Evolutionary conservation across 2,797 vertebrate species (phyloP), one percentile per base, ranked within the genome.

Genomic region (Enteromius treurensis): DNA sequence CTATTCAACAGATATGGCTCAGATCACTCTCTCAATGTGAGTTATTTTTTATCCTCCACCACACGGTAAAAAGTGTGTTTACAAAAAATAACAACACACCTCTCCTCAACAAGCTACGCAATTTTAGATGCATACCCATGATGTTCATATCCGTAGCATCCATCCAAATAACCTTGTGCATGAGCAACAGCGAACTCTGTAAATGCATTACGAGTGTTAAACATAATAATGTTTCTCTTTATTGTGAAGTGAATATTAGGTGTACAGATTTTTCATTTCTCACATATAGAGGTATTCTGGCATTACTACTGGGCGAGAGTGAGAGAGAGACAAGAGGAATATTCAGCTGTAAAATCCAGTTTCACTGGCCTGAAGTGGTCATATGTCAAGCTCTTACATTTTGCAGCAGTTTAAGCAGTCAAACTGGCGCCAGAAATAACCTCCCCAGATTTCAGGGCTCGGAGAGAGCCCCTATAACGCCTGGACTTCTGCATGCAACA

Each of bases 331-430:
- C 42, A 82, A 84, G 55, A 70, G 11, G 64, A 45, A 81, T 64
- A 70, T 42, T 79, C 15, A 60, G 73, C 79, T 67, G 23, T 67
- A 62, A 86, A 83, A 85, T 88, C 53, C 23, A 55, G 83, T 85
- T 88, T 88, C 64, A 29, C 60, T 67, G 60, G 62, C 49, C 70
- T 87, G 65, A 81, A 87, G 81, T 84, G 81, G 77, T 86, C 73
- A 84, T 81, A 74, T 88, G 83, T 88, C 87, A 86, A 71, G 65
- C 62, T 76, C 58, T 80, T 83, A 86, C 83, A 88, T 85, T 88
- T 86, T 79, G 49, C 60, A 26, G 73, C 77, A 85, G 81, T 79
- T 79, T 73, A 69, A 73, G 58, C 67, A 81, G 86, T 75, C 74
- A 23, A 85, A 79, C 80, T 69, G 37, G 73, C 71, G 77, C 87